A percentile compares a stretch with the other conserved stretches of the same genome.
Evolutionary conservation across 2,888 invertebrate genomes (phyloP).

Genomic region (Agrotis exclamationis): DNA sequence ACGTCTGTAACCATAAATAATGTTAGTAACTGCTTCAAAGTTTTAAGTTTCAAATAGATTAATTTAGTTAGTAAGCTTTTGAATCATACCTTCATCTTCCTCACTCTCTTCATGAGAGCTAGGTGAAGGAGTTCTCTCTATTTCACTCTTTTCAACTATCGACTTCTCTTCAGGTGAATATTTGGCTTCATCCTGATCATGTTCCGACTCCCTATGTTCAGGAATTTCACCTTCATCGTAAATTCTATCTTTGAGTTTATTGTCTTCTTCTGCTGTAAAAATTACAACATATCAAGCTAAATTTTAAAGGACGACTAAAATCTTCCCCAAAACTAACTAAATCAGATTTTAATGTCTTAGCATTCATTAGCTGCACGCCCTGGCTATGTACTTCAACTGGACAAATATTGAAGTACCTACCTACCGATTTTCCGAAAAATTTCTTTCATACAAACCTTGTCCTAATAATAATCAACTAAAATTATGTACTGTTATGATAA

Average conservation of each 20-base stretch:
- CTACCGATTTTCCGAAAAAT: too few species aligned
- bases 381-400: too few species aligned
- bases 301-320: not conserved
- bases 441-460: too few species aligned
- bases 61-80: not conserved
- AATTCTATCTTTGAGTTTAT: slow-evolving; percentile 86
- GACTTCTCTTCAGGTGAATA: slow-evolving; percentile 96
- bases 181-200: slow-evolving; percentile 93
- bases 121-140: slow-evolving; percentile 87
- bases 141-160: slow-evolving; percentile 93
- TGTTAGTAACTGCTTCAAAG: not conserved
- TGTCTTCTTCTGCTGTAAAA: slow-evolving; percentile 86
- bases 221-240: slow-evolving; percentile 83
- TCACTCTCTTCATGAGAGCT: slow-evolving; percentile 87
- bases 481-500: too few species aligned
- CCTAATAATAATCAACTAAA: too few species aligned
- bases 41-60: not conserved
- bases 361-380: too few species aligned
- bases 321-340: not conserved
- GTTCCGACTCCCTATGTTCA: slow-evolving; percentile 83
- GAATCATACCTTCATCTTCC: slow-evolving; percentile 86
- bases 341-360: not conserved
- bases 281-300: not conserved
- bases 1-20: slow-evolving; percentile 75
- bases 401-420: too few species aligned